phyloP scores from a whole-genome alignment of 2,888 invertebrate genomes.

The Barypeithes pellucidus region DNA sequence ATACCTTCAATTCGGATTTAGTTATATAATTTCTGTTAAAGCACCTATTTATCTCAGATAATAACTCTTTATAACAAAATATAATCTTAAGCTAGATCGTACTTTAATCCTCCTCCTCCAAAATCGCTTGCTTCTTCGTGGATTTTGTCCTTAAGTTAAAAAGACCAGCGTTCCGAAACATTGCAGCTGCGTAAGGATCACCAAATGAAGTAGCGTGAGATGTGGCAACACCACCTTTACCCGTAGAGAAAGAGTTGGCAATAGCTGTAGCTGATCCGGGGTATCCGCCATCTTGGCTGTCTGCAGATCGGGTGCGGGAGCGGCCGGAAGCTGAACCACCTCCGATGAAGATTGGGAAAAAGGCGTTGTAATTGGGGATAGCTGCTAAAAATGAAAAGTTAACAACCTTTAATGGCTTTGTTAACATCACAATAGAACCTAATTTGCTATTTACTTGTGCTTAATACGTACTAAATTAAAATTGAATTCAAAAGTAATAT shows the following conservation, averaged over 20 bases:
- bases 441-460: too few relatives aligned
- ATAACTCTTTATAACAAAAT: background rate
- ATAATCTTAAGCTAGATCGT: background rate
- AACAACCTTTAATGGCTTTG: background rate
- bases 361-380: conserved; percentile 71
- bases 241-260: conserved; percentile 83
- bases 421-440: too few relatives aligned
- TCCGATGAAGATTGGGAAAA: conserved; percentile 80
- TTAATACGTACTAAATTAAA: too few relatives aligned
- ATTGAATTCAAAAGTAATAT: too few relatives aligned
- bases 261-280: conserved; percentile 78
- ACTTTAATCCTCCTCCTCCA: conserved; percentile 27
- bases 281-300: conserved; percentile 61
- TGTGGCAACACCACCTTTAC: conserved; percentile 80
- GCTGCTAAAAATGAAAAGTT: conserved; percentile 19
- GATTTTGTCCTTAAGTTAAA: conserved; percentile 50
- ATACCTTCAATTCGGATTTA: too few relatives aligned
- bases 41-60: background rate
- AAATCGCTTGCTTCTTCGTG: conserved; percentile 21
- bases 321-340: conserved; percentile 64
- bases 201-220: conserved; percentile 84
- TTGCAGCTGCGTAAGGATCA: conserved; percentile 72
- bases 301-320: conserved; percentile 62
- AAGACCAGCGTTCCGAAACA: conserved; percentile 64
- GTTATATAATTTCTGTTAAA: background rate